Evolutionary conservation across 1,140 invertebrate species (phyloP).

Genomic region (Bradysia coprophila): DNA sequence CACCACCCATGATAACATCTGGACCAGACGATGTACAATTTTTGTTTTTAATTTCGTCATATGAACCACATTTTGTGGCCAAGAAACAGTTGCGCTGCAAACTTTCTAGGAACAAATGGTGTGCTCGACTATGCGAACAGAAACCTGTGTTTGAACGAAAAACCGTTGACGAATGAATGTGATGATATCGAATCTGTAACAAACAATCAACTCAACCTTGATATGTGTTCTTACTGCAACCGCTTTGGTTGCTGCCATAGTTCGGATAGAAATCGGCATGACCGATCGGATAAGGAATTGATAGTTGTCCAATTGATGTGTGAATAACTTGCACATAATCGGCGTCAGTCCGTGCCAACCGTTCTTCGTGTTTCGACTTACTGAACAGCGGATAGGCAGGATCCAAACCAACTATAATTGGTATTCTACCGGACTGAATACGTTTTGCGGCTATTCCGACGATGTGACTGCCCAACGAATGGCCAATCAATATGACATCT

Average conservation of each 20-base stretch:
- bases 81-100: conserved; percentile 14
- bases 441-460: conserved; percentile 14
- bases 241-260: conserved; percentile 5
- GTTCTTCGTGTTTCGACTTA: conserved; percentile 10
- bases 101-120: conserved; percentile 26
- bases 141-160: conserved; percentile 14
- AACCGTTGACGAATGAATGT: background rate
- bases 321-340: conserved; percentile 41
- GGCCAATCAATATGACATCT: background rate
- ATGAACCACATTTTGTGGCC: conserved; percentile 20
- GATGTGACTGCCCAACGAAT: conserved; percentile 20
- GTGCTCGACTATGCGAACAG: conserved; percentile 28
- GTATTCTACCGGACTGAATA: conserved; percentile 6
- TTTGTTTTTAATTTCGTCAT: conserved; percentile 15
- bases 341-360: conserved; percentile 33
- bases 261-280: conserved; percentile 27
- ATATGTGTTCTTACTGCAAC: conserved; percentile 4
- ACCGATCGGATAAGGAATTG: conserved; percentile 25
- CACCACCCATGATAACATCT: background rate
- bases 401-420: conserved; percentile 21
- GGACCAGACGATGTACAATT: background rate
- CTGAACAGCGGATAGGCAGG: conserved; percentile 28
- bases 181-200: background rate
- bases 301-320: conserved; percentile 30
- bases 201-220: conserved; percentile 2